Evolutionary conservation across 1,140 invertebrate species (phyloP).

Genomic region (Nylanderia fulva): DNA sequence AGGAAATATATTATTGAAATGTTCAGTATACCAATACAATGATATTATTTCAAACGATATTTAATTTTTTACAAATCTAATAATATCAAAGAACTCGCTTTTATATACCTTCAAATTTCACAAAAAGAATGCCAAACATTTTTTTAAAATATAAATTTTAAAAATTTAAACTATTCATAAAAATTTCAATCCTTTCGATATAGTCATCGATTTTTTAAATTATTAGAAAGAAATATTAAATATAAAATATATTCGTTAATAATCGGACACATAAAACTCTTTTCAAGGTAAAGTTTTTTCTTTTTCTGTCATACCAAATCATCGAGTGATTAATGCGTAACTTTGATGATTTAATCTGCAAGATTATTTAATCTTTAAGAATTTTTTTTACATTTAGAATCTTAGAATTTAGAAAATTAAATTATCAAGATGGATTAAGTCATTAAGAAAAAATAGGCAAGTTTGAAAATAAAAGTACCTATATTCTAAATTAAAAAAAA

Average conservation of each 20-base stretch:
- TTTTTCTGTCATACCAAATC: neutral
- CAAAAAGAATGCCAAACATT: neutral
- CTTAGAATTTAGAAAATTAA: too few species aligned
- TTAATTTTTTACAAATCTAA: neutral
- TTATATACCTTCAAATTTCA: neutral
- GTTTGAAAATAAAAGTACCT: neutral
- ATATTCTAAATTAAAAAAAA: neutral
- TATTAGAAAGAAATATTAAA: conserved; percentile 2
- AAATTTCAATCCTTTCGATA: neutral
- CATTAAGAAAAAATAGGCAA: neutral
- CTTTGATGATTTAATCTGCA: too few species aligned
- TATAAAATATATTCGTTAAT: neutral
- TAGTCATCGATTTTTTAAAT: neutral
- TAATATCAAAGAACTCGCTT: neutral
- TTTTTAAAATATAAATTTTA: neutral
- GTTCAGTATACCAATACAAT: neutral
- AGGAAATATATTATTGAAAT: neutral
- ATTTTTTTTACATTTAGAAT: too few species aligned
- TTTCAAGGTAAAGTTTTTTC: neutral
- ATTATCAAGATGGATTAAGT: neutral
- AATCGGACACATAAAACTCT: neutral
- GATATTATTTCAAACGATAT: conserved; percentile 19
- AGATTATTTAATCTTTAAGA: too few species aligned
- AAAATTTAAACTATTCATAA: neutral
- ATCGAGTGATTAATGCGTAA: neutral